Percentiles rank a stretch among this genome's conserved stretches.
phyloP scores from a whole-genome alignment of 2,797 vertebrate genomes.

The Tauraco hartlaubi region DNA sequence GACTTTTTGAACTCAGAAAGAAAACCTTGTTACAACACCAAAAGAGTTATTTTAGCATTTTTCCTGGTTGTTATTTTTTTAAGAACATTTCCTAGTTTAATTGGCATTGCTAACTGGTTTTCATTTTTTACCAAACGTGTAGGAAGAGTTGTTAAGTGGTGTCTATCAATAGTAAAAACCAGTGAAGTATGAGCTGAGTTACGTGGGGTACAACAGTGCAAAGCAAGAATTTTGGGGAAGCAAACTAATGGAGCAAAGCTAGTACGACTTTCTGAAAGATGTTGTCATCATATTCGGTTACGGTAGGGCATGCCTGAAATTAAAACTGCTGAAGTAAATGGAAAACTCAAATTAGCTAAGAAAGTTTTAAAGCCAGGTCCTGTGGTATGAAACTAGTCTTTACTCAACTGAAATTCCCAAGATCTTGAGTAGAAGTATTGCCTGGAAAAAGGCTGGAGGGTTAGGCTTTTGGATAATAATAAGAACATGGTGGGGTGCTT shows the following conservation, averaged over 20 bases:
- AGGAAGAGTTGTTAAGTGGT: not conserved
- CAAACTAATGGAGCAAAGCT: not conserved
- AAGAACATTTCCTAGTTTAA: not conserved
- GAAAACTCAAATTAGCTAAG: not conserved
- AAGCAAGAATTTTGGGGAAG: not conserved
- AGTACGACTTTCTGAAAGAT: not conserved
- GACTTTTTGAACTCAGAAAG: not conserved
- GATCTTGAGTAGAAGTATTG: not conserved
- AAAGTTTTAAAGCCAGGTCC: not conserved
- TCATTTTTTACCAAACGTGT: not conserved
- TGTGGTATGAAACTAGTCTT: not conserved
- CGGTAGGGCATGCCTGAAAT: not conserved
- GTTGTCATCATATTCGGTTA: not conserved
- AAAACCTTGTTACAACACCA: not conserved
- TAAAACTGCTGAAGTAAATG: conserved; percentile 4
- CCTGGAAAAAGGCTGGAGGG: not conserved
- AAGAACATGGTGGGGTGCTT: not conserved
- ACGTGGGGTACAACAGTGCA: not conserved
- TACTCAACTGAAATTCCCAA: not conserved
- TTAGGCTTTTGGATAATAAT: not conserved
- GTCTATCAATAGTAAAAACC: not conserved
- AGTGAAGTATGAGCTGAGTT: not conserved
- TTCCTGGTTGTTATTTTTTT: not conserved
- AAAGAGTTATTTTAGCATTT: not conserved
- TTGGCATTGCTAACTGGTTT: not conserved